phyloP scores from a whole-genome alignment of 92 coral and sea anemone genomes.

The Bergia puertoricense region DNA sequence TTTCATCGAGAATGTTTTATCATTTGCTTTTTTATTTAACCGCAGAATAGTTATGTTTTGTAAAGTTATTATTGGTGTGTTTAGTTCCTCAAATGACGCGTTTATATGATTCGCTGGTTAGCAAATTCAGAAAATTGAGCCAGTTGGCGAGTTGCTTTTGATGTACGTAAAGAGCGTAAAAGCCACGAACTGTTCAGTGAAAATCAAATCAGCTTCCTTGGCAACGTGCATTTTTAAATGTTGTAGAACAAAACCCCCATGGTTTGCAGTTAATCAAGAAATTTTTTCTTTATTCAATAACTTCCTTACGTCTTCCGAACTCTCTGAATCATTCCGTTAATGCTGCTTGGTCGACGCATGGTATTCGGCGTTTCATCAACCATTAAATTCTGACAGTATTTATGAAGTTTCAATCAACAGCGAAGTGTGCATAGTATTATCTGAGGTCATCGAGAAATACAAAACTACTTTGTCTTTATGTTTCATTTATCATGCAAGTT shows the following conservation, averaged over 20 bases:
- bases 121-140: neutral
- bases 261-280: slow-evolving; percentile 16
- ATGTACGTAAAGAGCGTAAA: slow-evolving; percentile 20
- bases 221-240: slow-evolving; percentile 27
- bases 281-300: neutral
- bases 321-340: neutral
- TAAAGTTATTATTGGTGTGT: neutral
- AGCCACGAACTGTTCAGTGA: neutral
- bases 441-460: slow-evolving; percentile 28
- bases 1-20: slow-evolving; percentile 16
- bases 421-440: slow-evolving; percentile 21
- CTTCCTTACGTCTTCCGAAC: neutral
- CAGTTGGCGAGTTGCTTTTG: slow-evolving; percentile 13
- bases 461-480: slow-evolving; percentile 23
- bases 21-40: slow-evolving; percentile 13
- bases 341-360: neutral
- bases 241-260: neutral
- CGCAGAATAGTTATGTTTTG: neutral
- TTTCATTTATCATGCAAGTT: neutral
- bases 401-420: slow-evolving; percentile 39
- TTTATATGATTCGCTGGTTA: neutral
- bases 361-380: slow-evolving; percentile 1
- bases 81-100: neutral
- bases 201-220: slow-evolving; percentile 24
- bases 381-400: slow-evolving; percentile 16